phyloP scores from a whole-genome alignment of 2,888 invertebrate genomes.

The Phorcus lineatus region DNA sequence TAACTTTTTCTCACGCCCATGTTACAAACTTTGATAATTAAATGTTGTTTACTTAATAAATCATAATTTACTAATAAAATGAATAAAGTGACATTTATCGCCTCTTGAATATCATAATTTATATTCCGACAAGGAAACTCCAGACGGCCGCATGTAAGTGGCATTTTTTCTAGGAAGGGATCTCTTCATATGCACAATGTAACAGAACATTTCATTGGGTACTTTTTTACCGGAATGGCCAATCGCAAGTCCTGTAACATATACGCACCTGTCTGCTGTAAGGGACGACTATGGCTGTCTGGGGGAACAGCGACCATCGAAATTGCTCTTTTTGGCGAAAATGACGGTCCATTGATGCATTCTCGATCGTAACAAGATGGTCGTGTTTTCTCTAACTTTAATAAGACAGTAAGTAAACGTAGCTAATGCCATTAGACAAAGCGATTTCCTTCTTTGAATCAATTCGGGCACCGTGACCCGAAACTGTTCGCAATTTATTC shows the following conservation, averaged over 20 bases:
- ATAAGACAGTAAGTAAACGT: constrained; percentile 63
- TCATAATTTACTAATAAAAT: too few species aligned
- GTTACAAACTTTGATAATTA: too few species aligned
- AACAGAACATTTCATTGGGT: neutral
- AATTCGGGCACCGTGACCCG: constrained; percentile 25
- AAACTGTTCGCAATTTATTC: constrained; percentile 26
- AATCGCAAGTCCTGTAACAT: neutral
- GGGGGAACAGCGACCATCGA: neutral
- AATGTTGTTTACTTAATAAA: too few species aligned
- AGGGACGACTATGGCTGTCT: neutral
- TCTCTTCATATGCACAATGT: neutral
- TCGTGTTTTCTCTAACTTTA: constrained; percentile 59
- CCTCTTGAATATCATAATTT: too few species aligned
- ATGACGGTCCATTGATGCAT: constrained; percentile 2
- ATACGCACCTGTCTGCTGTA: neutral
- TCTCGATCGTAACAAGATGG: constrained; percentile 44
- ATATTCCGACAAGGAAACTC: too few species aligned
- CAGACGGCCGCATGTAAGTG: neutral
- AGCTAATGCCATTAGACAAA: neutral
- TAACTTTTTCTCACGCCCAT: too few species aligned
- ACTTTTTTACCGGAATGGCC: neutral
- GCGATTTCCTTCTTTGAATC: constrained; percentile 14
- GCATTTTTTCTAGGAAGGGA: neutral
- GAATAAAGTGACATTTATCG: too few species aligned
- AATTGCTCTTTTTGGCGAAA: neutral